Conservation (phyloP, 2,113 vertebrate species). For the Eolophus roseicapilla region DNA sequence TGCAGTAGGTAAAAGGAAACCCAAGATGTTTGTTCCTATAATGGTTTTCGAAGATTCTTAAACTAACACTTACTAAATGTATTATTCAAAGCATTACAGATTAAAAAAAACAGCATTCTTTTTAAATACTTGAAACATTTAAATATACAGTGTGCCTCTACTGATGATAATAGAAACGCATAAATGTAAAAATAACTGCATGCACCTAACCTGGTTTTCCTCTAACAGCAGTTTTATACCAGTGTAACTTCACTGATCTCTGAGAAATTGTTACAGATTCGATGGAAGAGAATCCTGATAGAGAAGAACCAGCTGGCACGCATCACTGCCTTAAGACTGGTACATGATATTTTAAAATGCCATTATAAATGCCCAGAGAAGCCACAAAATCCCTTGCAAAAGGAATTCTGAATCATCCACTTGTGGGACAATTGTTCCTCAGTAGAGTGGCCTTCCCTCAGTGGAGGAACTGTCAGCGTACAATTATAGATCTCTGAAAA, state of each 20-base stretch:
- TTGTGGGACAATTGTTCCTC: constrained; percentile 39
- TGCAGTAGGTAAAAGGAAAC: not conserved
- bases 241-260: not conserved
- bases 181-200: not conserved
- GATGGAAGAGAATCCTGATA: not conserved
- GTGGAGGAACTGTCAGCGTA: constrained; percentile 35
- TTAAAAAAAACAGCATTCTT: not conserved
- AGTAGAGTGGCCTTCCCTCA: constrained; percentile 16
- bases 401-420: not conserved
- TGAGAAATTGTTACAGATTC: not conserved
- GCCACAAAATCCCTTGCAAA: constrained; percentile 8
- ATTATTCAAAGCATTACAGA: not conserved
- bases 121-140: not conserved
- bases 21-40: not conserved
- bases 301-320: not conserved
- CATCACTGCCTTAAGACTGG: not conserved
- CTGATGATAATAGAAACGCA: not conserved
- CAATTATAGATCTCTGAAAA: constrained; percentile 50
- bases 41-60: not conserved
- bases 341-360: constrained; percentile 2
- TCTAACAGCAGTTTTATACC: not conserved
- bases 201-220: not conserved
- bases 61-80: not conserved
- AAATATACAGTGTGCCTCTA: not conserved
- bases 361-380: constrained; percentile 19